phyloP scores from a whole-genome alignment of 2,797 vertebrate genomes.

The Rhodeus uyekii region DNA sequence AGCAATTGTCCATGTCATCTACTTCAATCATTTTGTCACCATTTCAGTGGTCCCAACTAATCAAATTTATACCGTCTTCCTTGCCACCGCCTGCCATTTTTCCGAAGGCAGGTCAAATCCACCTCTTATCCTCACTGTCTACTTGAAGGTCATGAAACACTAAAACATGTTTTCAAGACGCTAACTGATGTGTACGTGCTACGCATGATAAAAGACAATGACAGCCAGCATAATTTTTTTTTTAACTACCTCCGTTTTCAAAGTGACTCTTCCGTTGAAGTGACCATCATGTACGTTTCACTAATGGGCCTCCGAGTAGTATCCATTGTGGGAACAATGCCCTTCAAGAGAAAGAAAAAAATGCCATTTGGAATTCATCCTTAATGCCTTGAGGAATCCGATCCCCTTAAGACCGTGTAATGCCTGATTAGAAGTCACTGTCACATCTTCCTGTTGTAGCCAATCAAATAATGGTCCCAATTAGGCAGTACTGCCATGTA shows the following conservation, averaged over 20 bases:
- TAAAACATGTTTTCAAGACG: conserved; percentile 31
- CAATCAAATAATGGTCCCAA: not conserved
- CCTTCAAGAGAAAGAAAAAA: not conserved
- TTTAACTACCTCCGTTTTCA: conserved; percentile 21
- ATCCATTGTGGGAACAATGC: conserved; percentile 1
- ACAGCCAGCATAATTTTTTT: conserved; percentile 8
- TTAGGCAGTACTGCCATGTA: not conserved
- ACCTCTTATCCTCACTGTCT: conserved; percentile 16
- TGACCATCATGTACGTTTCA: conserved; percentile 4
- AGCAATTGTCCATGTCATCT: conserved; percentile 26
- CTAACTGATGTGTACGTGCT: conserved; percentile 20
- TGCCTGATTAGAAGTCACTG: not conserved
- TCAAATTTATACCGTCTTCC: conserved; percentile 36
- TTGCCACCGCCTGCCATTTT: conserved; percentile 24
- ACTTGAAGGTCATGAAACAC: conserved; percentile 38
- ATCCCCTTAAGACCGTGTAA: not conserved
- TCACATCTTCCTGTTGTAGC: not conserved
- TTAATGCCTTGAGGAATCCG: not conserved
- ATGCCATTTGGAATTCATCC: conserved; percentile 6
- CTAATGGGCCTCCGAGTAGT: conserved; percentile 1
- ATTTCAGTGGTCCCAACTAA: conserved; percentile 39
- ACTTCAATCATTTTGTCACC: conserved; percentile 37
- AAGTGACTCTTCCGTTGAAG: conserved; percentile 35
- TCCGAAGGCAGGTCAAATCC: conserved; percentile 25
- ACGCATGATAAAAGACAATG: conserved; percentile 4